Base-by-base conservation (phyloP, 2,888 invertebrate species). In the Lepas anatifera region DNA sequence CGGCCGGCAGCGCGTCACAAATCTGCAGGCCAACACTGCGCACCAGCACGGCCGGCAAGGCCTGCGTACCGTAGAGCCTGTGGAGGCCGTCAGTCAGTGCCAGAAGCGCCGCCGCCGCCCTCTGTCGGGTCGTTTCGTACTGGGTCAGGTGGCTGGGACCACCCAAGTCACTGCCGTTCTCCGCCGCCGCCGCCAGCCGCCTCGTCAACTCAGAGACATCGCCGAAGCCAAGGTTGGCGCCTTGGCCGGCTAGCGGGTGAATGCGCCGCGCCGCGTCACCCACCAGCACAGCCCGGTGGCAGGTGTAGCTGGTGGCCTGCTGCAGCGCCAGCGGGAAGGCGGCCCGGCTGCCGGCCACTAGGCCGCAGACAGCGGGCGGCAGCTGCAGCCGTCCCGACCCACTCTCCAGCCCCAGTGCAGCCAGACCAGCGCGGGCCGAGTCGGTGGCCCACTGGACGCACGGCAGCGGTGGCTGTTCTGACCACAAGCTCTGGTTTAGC, bases 191-290 rank as follows among this genome's bases (percentile, higher is more conserved):
- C 0, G 87, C 84, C 25, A 99, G 80, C 22, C 87, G 78, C 67
- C 87, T 81, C 0, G 87, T 85, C n/a, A 99, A 83, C 74, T 86
- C 85, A 41, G 84, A 81, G 0, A 95, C 88, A 81, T 99, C 99
- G 11, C 94, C 93, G 79, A 98, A 95, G 2, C 99, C 99, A 64
- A 99, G 83, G 83, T 99, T 99, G 0, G 97, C 94, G 11, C 99
- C 99, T 81, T 97, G 73, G 16, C 73, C 73, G 25, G 73, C 73
- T 64, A 74, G 70, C 22, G 74, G 73, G 41, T 74, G 74, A 8
- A 74, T 67, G n/a, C 75, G 69, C 76, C 85, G 85, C 16, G 84
- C 84, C 39, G 85, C 83, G 78, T 85, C 85, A 16, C 97, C 97
- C 67, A 97, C 85, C 1, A 98, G 83, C 22, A 87, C 95, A 10